Evolutionary conservation across 2,888 invertebrate species (phyloP).

Genomic region (Euspilapteryx auroguttella): DNA sequence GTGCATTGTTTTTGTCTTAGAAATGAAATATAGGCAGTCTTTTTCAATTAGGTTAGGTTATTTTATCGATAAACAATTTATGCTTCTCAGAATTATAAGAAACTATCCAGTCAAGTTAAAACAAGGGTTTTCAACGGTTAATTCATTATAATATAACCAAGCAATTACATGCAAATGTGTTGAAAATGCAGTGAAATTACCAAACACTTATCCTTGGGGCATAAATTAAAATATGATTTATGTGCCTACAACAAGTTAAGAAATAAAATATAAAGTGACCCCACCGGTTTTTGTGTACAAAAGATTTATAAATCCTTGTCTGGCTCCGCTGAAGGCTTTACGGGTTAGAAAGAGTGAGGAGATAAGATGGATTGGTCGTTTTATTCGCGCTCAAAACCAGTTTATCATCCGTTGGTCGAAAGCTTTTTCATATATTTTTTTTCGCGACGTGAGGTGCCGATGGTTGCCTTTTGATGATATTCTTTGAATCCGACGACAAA

Average conservation of each 20-base stretch:
- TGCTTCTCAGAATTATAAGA: too few relatives aligned
- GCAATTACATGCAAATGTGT: constrained; percentile 1
- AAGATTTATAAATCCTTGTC: constrained; percentile 4
- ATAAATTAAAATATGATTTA: constrained; percentile 45
- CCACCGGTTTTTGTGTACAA: constrained; percentile 23
- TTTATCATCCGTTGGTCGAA: constrained; percentile 31
- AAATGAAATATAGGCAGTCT: too few relatives aligned
- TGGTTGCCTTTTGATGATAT: constrained; percentile 29
- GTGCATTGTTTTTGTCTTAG: too few relatives aligned
- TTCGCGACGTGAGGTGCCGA: constrained; percentile 41
- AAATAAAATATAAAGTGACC: constrained; percentile 49
- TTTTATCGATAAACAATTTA: too few relatives aligned
- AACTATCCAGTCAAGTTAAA: too few relatives aligned
- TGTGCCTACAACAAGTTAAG: constrained; percentile 46
- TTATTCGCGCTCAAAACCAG: constrained; percentile 32
- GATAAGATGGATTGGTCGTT: constrained; percentile 27
- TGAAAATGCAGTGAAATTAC: constrained; percentile 6
- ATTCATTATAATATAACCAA: constrained; percentile 2
- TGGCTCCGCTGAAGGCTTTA: constrained; percentile 6
- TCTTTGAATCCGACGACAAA: constrained; percentile 26
- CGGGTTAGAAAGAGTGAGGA: constrained; percentile 15
- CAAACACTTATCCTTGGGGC: constrained; percentile 3
- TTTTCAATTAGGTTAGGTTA: too few relatives aligned
- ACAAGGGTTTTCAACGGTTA: too few relatives aligned
- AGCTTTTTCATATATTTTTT: constrained; percentile 13